A percentile compares a stretch with the other conserved stretches of the same genome.
These are phyloP conservation scores for Ptychobarbus kaznakovi DNA, from an alignment of 2,797 vertebrate genomes.

Conservation along the genomic window DNA sequence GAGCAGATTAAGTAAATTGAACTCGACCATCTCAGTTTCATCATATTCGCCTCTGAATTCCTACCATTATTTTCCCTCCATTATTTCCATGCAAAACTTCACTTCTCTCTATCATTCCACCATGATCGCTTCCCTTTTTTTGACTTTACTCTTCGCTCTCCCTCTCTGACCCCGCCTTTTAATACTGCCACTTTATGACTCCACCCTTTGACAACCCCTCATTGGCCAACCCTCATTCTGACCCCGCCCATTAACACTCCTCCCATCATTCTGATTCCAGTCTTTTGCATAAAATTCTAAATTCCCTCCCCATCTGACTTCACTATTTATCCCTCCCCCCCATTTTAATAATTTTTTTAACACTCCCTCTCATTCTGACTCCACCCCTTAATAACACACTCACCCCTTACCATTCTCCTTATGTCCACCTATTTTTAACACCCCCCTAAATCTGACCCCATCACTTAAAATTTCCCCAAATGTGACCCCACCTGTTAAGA, in stretches of 20 bases:
- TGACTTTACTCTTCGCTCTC: background rate
- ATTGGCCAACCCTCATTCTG: background rate
- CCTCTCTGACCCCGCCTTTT: background rate
- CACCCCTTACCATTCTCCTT: too few relatives aligned
- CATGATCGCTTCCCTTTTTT: background rate
- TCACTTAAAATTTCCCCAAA: background rate
- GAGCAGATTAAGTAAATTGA: slow-evolving; percentile 21
- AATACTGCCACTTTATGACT: background rate
- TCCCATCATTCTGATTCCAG: background rate
- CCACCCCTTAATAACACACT: background rate
- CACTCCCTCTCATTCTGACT: background rate
- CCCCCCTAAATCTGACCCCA: too few relatives aligned
- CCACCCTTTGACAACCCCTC: background rate
- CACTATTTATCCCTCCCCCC: background rate
- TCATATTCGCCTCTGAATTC: background rate
- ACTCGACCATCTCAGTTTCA: background rate
- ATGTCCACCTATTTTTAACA: too few relatives aligned
- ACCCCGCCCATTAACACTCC: background rate
- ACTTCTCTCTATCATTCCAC: background rate
- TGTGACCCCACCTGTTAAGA: background rate
- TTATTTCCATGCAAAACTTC: background rate
- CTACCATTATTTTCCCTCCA: background rate
- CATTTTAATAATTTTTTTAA: too few relatives aligned
- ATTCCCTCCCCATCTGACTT: background rate
- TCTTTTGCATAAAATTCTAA: background rate